Conservation (phyloP, 2,888 invertebrate genomes). For the Caenorhabditis angaria region DNA sequence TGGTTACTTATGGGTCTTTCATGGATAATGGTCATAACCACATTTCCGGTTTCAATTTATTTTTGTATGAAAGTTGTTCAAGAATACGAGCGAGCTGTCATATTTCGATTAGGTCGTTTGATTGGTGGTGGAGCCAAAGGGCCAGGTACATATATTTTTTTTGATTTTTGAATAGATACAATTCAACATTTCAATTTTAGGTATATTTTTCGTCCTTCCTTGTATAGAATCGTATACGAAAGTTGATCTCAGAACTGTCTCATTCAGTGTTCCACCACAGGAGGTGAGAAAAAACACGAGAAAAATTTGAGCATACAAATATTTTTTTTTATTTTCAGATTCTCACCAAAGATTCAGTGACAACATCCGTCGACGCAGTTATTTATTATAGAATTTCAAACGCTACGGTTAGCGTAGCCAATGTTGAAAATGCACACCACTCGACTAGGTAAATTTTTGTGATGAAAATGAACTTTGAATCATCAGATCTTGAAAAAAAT, state of each 20-base stretch:
- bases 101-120: conserved; percentile 85
- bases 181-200: too few species aligned
- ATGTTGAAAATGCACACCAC: conserved; percentile 85
- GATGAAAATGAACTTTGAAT: background rate
- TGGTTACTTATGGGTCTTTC: conserved; percentile 63
- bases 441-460: conserved; percentile 41
- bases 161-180: background rate
- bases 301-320: background rate
- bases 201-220: conserved; percentile 77
- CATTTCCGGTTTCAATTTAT: conserved; percentile 63
- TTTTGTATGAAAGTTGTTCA: conserved; percentile 71
- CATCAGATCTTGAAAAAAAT: conserved; percentile 1
- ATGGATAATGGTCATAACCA: conserved; percentile 57
- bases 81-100: conserved; percentile 82
- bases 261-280: conserved; percentile 96
- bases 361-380: conserved; percentile 91
- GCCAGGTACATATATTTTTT: conserved; percentile 62
- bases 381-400: conserved; percentile 81
- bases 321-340: conserved; percentile 78
- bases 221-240: conserved; percentile 88
- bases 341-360: conserved; percentile 93
- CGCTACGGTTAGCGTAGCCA: conserved; percentile 94
- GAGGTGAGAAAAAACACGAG: conserved; percentile 79
- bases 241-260: conserved; percentile 90
- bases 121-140: conserved; percentile 82